Evolutionary conservation across 2,797 vertebrate species (phyloP), one percentile per base, ranked within the genome.

Genomic region (Sciaenops ocellatus): DNA sequence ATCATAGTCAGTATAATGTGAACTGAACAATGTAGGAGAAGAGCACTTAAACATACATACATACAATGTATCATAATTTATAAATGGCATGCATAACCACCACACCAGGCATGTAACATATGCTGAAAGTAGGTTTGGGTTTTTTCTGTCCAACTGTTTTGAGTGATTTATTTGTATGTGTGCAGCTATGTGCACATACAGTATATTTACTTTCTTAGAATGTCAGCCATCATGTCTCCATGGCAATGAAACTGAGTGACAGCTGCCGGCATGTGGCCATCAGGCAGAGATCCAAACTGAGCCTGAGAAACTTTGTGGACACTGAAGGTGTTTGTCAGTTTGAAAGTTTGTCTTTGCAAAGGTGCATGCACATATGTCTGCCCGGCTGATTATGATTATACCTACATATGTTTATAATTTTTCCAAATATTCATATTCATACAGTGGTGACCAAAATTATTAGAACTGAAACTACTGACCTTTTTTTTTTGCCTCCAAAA

Each of bases 211-310:
- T 28, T 52, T 57, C 34, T 60, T 16, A 52, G 11, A 69, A 47
- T 7, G 12, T 16, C 38, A 6, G 30, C 18, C 3, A 1, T 48
- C 13, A 47, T 44, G 34, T 73, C 59, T 79, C 56, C 18, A 3
- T 59, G 62, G 18, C 17, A n/a, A 50, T 67, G 51, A 56, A 67
- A 28, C 1, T 72, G 71, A 92, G 51, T 89, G 87, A 85, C 80
- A 82, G 79, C 61, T 11, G 69, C 46, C 20, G 56, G 70, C 86
- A 62, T 44, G 55, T 47, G 65, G 69, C 75, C 54, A 64, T 62
- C 50, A 12, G 68, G 63, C 52, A 67, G 66, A 69, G 30, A 61
- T 17, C 69, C 52, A 69, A 63, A 59, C 54, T 42, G 7, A 69
- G 73, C 66, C 76, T 50, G 78, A 52, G 70, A 5, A 47, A 73